Base-by-base conservation (phyloP, 2,888 invertebrate genomes). In the Phalera bucephala region DNA sequence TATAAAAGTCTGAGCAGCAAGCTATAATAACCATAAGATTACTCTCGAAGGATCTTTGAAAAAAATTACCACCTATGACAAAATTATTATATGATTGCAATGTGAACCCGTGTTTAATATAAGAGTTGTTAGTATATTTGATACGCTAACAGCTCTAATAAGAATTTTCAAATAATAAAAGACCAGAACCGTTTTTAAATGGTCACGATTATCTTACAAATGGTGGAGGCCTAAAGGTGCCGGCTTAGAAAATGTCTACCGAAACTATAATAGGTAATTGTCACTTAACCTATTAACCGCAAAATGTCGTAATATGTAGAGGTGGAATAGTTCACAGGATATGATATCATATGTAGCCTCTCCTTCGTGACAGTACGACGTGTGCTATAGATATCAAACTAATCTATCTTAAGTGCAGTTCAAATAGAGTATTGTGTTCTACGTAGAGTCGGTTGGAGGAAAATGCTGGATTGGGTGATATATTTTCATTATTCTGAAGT, bases 311-410 rank as follows among this genome's bases (percentile, higher is more conserved):
- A 69, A 63, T 64, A 66, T 56, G 56, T 57, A 56, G 60, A 62
- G 59, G 60, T 49, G 49, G 50, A 44, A 64, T 80, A 79, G 81
- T 72, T 81, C 76, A 77, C 73, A 72, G 76, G 78, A 80, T 71
- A 78, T 87, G 84, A 85, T 80, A 83, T 85, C 85, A 87, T 67
- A 81, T 64, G 43, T 52, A 62, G 62, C 54, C 63, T 69, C 64
- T 66, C 67, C 68, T 64, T 57, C 52, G 72, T 58, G 56, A 64
- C 58, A 70, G 48, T 52, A 69, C 64, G 75, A 81, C 83, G 86
- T 76, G 52, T 65, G 50, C 63, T 32, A 40, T 61, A 59, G 59
- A 58, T 66, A 65, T 54, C 59, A 54, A 57, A 48, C 57, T 77
- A 70, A 81, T 78, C 77, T 76, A 74, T 59, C 42, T 43, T 74